Base-by-base conservation (phyloP, 2,113 vertebrate genomes). In the Murina feae region DNA sequence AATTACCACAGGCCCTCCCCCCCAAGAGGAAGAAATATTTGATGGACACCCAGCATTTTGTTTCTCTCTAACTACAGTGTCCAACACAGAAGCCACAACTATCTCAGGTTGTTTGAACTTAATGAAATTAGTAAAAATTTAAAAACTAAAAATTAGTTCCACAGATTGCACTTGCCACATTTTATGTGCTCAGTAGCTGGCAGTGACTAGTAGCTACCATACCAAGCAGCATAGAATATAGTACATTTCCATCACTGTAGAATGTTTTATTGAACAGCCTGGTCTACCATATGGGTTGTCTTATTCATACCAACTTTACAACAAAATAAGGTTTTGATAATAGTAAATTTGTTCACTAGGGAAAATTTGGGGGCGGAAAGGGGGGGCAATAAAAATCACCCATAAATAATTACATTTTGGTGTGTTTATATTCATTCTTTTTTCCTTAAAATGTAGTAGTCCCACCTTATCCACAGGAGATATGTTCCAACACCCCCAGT, bases 361-460 rank as follows among this genome's bases (percentile, higher is more conserved):
- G 37, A 94, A 66, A 89, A 72, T 63, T 30, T 21, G 49, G 17
- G 25, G 42, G 8, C 1, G 2, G 28, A 53, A 28, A 71, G 55
- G 55, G 8, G 23, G 55, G 20, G 10, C 12, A 35, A 35, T 58
- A 81, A 83, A 72, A 95, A 51, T 51, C 17, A 84, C 18, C 47
- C 83, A 66, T 58, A 86, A 71, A 49, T 25, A 91, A 76, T 23
- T 21, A 79, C 63, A 35, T 60, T 58, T 76, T 89, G 58, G 44
- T 81, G 5, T 58, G 18, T 76, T 87, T 72, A 72, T 88, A 83
- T 42, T 55, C 14, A 86, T 32, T 79, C 28, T 68, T 86, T 87
- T 87, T 39, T 74, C 58, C 23, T 88, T 94, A 88, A 92, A 63
- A 86, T 49, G 66, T 47, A 82, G 35, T 39, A 60, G 53, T 60